Evolutionary conservation across 2,797 vertebrate genomes (phyloP), one percentile per base, ranked within the genome.

Genomic region (Lophura swinhoii): DNA sequence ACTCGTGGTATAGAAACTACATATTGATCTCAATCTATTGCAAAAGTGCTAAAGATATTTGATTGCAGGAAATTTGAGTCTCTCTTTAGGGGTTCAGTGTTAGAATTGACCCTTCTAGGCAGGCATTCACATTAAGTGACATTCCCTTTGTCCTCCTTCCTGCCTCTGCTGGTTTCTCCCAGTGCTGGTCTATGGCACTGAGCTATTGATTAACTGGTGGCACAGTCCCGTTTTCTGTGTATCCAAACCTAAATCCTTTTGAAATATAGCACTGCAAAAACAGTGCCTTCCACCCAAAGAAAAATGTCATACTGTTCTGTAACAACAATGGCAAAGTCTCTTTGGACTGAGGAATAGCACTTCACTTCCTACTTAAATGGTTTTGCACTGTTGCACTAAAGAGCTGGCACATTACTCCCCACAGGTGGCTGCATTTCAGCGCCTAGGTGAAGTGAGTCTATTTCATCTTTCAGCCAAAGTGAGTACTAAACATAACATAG

Each of bases 301-400:
- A 83, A 73, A 81, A 55, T 26, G 72, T 69, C 84, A 14, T 58
- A 66, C 87, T 95, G 72, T 44, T 92, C 82, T 60, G 31, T 69
- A 91, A 89, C 81, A 91, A 81, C 74, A 81, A 35, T 83, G 66
- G 82, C 92, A 90, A 95, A 85, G 55, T 90, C 69, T 78, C 87
- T 85, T 86, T 51, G 91, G 84, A 88, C 82, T 35, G 68, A 91
- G 74, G 73, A 43, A 78, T 31, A 77, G 75, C 1, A 24, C 79
- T 96, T 94, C 90, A 49, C 94, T 95, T 93, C 74, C 91, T 87
- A 6, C 88, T 62, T 92, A 91, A 95, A 94, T 74, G 88, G 83
- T n/a, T 92, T 94, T 93, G 91, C 78, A 68, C 76, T 53, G 85
- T 44, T 67, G 84, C 86, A 41, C 87, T 92, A n/a, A 94, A 95